Base-by-base conservation (phyloP, 1,140 invertebrate genomes). In the Delia radicum region DNA sequence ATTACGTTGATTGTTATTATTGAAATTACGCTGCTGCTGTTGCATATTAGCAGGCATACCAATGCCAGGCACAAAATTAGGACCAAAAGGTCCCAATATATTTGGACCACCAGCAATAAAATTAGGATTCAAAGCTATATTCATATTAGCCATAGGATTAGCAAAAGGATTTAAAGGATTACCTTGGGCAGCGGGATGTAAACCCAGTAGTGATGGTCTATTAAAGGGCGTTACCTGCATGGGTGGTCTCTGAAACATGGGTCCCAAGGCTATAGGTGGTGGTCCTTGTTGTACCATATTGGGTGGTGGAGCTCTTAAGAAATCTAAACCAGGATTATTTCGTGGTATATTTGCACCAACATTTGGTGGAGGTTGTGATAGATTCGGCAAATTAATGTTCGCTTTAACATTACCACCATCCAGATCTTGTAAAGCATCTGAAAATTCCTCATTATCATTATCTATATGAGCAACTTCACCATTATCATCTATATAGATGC, bases 401-500 rank as follows among this genome's bases (percentile, higher is more conserved):
- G 21, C 3, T 26, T 71, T 76, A 18, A 26, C 46, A 62, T 74
- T 67, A 46, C 46, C 76, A 80, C 80, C 63, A 78, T 82, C 83
- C 78, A 82, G 85, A 81, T 87, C 88, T 24, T 87, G 88, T 46
- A 15, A 80, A 81, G 87, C 76, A 87, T 86, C 74, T 88, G 88
- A 80, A 87, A 87, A 2, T 82, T 84, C 79, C 85, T 75, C 74
- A n/a, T 80, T 81, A 28, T 85, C 84, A 26, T 48, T 31, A 0
- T 82, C 82, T 80, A 90, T 75, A 82, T 89, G 86, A 29, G 87
- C 86, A 85, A 90, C 87, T 80, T 89, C 83, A 27, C 89, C 86
- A 80, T 89, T 86, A 79, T 90, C 89, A 79, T 89, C 85, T 63
- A 89, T 82, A 77, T 88, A 84, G 77, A 89, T 86, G 26, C 86